phyloP scores from a whole-genome alignment of 2,888 invertebrate genomes.

The Tineola bisselliella region DNA sequence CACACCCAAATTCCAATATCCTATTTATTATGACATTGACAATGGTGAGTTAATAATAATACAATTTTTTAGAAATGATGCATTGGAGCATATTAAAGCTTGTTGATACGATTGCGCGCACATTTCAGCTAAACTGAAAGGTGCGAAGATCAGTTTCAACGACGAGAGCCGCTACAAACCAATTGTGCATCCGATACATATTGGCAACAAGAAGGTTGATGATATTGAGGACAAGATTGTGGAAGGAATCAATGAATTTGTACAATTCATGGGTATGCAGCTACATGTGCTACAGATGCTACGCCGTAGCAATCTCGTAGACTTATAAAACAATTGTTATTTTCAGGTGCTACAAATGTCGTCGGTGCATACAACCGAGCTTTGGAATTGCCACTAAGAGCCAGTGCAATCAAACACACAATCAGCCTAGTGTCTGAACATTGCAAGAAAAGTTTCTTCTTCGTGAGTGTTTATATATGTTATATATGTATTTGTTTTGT shows the following conservation, averaged over 20 bases:
- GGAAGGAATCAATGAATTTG: slow-evolving; percentile 20
- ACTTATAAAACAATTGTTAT: slow-evolving; percentile 15
- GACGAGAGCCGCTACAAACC: slow-evolving; percentile 38
- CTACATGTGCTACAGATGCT: not conserved
- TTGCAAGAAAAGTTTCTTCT: slow-evolving; percentile 63
- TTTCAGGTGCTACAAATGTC: slow-evolving; percentile 61
- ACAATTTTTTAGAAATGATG: too few species aligned
- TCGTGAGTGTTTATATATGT: slow-evolving; percentile 55
- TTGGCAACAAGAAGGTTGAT: slow-evolving; percentile 28
- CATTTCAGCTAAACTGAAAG: slow-evolving; percentile 50
- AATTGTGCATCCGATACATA: slow-evolving; percentile 23
- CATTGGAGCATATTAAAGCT: too few species aligned
- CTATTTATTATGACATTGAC: slow-evolving; percentile 49
- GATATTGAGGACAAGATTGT: slow-evolving; percentile 20
- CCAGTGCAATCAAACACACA: slow-evolving; percentile 78
- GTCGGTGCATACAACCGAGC: slow-evolving; percentile 72
- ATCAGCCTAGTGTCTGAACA: slow-evolving; percentile 72
- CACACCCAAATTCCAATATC: slow-evolving; percentile 60
- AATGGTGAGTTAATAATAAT: slow-evolving; percentile 50
- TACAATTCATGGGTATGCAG: slow-evolving; percentile 31
- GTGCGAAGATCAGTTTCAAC: slow-evolving; percentile 32
- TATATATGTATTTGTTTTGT: too few species aligned
- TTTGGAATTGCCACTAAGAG: slow-evolving; percentile 76
- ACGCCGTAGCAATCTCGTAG: slow-evolving; percentile 6
- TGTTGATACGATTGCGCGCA: too few species aligned